Evolutionary conservation across 2,797 vertebrate species (phyloP).

Genomic region (Sciurus vulgaris): DNA sequence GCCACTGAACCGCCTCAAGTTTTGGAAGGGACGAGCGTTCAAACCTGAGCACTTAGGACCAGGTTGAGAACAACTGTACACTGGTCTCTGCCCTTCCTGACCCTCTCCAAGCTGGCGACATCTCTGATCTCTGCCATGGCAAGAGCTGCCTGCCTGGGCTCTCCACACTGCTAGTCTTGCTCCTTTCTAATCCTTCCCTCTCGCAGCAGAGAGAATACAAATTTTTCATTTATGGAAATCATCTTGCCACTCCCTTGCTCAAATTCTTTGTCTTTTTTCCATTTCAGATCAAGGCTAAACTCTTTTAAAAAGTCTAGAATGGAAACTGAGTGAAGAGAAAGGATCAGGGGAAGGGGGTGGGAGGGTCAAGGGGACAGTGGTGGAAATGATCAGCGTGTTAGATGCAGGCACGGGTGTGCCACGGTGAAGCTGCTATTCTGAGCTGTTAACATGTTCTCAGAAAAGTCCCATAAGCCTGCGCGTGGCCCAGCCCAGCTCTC

Average conservation of each 20-base stretch:
- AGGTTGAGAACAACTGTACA: background rate
- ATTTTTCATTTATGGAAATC: background rate
- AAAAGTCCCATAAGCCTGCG: fast-evolving
- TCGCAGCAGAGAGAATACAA: background rate
- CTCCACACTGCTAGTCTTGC: fast-evolving
- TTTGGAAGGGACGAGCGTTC: background rate
- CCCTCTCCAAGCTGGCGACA: fast-evolving
- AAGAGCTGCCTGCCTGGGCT: too few species aligned
- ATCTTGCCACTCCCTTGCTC: too few species aligned
- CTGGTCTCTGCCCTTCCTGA: fast-evolving
- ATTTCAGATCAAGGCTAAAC: background rate
- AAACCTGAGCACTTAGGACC: background rate
- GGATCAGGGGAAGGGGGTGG: too few species aligned
- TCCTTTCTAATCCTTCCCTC: background rate
- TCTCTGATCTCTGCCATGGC: fast-evolving
- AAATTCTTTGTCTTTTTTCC: background rate
- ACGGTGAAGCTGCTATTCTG: background rate
- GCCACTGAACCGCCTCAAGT: too few species aligned
- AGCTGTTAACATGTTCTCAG: background rate
- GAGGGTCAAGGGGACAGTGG: background rate
- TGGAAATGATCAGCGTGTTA: background rate
- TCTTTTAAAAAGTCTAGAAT: background rate
- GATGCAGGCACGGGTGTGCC: too few species aligned
- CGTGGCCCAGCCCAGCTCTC: background rate
- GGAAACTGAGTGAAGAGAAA: background rate